These are phyloP conservation scores for Pantherophis alleghaniensis DNA, from an alignment of 2,797 vertebrate species.

Conservation along the genomic window DNA sequence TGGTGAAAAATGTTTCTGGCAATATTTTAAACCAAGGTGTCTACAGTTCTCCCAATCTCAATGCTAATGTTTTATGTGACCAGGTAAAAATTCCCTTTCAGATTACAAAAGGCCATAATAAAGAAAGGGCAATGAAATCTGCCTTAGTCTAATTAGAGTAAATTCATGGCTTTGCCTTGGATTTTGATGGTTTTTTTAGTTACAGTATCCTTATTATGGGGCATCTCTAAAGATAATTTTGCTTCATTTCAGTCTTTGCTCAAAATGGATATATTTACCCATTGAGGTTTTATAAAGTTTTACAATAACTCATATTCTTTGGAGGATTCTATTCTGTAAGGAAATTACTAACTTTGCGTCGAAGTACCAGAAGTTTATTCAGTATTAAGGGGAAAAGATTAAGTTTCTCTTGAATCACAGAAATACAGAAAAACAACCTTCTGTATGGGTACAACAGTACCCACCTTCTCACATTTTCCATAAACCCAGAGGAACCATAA, in stretches of 20 bases:
- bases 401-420: background rate
- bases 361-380: background rate
- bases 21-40: background rate
- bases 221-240: constrained; percentile 20
- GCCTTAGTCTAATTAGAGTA: background rate
- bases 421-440: background rate
- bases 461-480: background rate
- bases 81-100: background rate
- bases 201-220: background rate
- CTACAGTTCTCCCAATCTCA: background rate
- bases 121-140: background rate
- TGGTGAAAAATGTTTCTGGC: background rate
- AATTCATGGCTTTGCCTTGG: background rate
- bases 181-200: background rate
- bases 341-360: background rate
- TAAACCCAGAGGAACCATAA: background rate
- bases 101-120: background rate
- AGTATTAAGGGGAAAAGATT: background rate
- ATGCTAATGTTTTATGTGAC: background rate
- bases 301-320: background rate
- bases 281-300: background rate
- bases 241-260: constrained; percentile 17
- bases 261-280: constrained; percentile 17
- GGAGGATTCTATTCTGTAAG: background rate
- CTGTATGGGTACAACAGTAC: background rate